Evolutionary conservation across 2,113 vertebrate genomes (phyloP), one percentile per base, ranked within the genome.

Genomic region (Origma solitaria): DNA sequence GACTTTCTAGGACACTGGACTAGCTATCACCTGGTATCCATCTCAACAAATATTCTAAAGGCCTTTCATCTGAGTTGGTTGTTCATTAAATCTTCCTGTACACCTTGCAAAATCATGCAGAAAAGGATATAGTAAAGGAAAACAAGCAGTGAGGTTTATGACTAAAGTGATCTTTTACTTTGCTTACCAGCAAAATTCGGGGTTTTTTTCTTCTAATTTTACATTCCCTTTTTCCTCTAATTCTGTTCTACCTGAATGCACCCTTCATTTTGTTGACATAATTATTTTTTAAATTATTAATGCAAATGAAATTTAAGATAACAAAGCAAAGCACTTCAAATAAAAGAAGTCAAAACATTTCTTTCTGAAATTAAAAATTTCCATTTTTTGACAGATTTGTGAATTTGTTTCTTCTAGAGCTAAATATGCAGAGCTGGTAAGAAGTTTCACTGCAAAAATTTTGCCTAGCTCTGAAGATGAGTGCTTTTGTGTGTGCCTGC

Each of bases 341-440:
- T 53, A 47, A 86, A 92, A 92, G 51, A 87, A 58, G 72, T 86
- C 83, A 94, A 96, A 92, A 78, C 81, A 51, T 82, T 90, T 92
- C 81, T 90, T 76, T 93, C 61, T 60, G 35, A 92, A 92, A 95
- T 84, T 76, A 56, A 92, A 72, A 92, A 80, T 77, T 82, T 82
- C 57, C 8, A 4, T 3, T 86, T 75, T 94, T 66, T 83, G 89
- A 94, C 91, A 95, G 86, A 81, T 95, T 56, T 81, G 47, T 78
- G 79, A 58, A 92, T 85, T 84, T 75, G 24, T 84, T 93, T 96
- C 71, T 95, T 92, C 86, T 93, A 76, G 76, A 93, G 80, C 88
- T 94, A 94, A 90, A 93, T 94, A 95, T 92, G 84, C 82, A 86
- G 47, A 88, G 23, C 25, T 93, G 60, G 27, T 88, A 96, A 90